These are phyloP conservation scores for Balaeniceps rex DNA, from an alignment of 2,113 vertebrate species.

Conservation along the genomic window DNA sequence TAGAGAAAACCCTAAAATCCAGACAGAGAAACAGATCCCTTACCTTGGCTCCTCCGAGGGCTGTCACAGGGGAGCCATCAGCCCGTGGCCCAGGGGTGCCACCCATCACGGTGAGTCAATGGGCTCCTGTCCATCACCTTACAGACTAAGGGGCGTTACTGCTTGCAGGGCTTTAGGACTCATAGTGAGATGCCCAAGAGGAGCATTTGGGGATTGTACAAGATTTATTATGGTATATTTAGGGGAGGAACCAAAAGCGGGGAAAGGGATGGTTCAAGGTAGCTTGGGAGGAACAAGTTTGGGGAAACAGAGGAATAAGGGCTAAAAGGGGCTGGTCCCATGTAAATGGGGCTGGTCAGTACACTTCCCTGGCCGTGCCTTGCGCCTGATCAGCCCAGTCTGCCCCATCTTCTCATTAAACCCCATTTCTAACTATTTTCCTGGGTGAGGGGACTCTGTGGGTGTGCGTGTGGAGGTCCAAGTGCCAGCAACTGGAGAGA, in stretches of 20 bases:
- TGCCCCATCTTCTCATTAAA: not conserved
- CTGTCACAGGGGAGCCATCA: not conserved
- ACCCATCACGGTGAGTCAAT: not conserved
- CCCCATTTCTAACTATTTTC: not conserved
- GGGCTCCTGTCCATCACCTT: not conserved
- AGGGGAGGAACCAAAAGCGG: not conserved
- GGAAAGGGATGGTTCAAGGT: not conserved
- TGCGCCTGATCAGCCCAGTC: not conserved
- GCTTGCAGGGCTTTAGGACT: not conserved
- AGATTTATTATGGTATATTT: not conserved
- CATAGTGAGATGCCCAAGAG: not conserved
- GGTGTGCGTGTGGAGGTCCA: not conserved
- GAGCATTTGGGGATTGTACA: not conserved
- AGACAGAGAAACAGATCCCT: not conserved
- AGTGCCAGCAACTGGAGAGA: not conserved
- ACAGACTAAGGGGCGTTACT: not conserved
- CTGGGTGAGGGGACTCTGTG: not conserved
- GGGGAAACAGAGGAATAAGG: not conserved
- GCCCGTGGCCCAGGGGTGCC: not conserved
- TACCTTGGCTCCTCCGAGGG: fast-evolving
- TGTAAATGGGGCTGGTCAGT: not conserved
- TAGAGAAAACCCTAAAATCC: not conserved
- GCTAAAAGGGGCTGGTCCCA: not conserved
- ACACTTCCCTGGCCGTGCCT: not conserved
- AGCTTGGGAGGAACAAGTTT: not conserved